Evolutionary conservation across 2,888 invertebrate genomes (phyloP), one percentile per base, ranked within the genome.

Genomic region (Hemicrepidius hirtus): DNA sequence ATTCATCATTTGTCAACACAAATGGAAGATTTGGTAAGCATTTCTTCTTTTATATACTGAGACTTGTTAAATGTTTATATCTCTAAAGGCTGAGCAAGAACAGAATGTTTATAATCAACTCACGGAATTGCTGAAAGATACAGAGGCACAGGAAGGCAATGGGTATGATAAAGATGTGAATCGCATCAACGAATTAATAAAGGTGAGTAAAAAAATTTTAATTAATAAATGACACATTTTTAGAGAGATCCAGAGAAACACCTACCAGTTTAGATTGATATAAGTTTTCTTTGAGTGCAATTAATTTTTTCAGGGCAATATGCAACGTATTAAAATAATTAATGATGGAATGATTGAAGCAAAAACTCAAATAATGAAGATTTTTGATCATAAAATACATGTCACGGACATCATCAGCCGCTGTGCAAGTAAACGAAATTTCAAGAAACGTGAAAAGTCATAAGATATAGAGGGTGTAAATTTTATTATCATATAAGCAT

Each of bases 281-380:
- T 32, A 6, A 32, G 35, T 35, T 5, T 62, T 35, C 28, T 35
- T 57, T 18, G 28, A 59, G 13, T 6, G 6, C 46, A 46, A 18
- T 21, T 20, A 13, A 20, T 20, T 49, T 9, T 9, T 28, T 50
- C 89, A 98, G 95, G 97, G 97, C 62, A 97, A 97, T 86, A 94
- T 97, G 85, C 98, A 98, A 87, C 91, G 98, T 65, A 96, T 97
- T 85, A 96, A 94, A 88, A 93, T 97, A 75, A 95, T 97, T 49
- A 94, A 94, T 76, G 97, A 98, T 84, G 97, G 97, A 75, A 93
- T 97, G 86, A 91, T 91, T 75, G 98, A 98, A 84, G 96, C 97
- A 0, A 93, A 95, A 80, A 90, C 92, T 73, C 95, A 96, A 85
- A 93, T 97, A 75, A 92, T 96, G 85, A 94, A 95, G 82, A 94